These are phyloP conservation scores for Branchellion lobata DNA, from an alignment of 2,888 invertebrate genomes.

Conservation along the genomic window DNA sequence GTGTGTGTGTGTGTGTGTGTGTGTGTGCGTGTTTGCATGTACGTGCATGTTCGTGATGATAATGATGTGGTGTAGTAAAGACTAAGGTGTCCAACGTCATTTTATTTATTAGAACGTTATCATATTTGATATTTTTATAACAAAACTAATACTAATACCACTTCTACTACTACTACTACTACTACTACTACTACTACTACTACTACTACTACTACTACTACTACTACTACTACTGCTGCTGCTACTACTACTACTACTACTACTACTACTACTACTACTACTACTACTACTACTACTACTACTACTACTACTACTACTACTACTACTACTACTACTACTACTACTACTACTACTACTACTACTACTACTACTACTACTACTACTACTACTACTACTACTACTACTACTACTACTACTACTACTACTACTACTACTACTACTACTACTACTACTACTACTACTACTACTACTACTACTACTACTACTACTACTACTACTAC, in stretches of 20 bases:
- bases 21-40: too few species aligned
- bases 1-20: too few species aligned
- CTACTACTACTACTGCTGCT: slow-evolving; percentile 24
- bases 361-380: slow-evolving; percentile 29
- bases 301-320: slow-evolving; percentile 21
- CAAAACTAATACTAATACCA: too few species aligned
- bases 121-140: not conserved
- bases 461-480: slow-evolving; percentile 3
- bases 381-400: slow-evolving; percentile 27
- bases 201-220: slow-evolving; percentile 27
- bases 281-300: slow-evolving; percentile 29
- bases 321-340: slow-evolving; percentile 38
- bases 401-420: slow-evolving; percentile 29
- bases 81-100: not conserved
- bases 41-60: too few species aligned
- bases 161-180: not conserved
- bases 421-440: slow-evolving; percentile 25
- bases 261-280: slow-evolving; percentile 29
- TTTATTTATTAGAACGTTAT: too few species aligned
- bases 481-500: slow-evolving; percentile 32
- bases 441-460: slow-evolving; percentile 15
- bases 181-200: slow-evolving; percentile 29
- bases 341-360: slow-evolving; percentile 34
- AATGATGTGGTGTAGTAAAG: too few species aligned
- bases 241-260: slow-evolving; percentile 15